phyloP scores from a whole-genome alignment of 2,888 invertebrate species.

The Macrosiphum euphorbiae region DNA sequence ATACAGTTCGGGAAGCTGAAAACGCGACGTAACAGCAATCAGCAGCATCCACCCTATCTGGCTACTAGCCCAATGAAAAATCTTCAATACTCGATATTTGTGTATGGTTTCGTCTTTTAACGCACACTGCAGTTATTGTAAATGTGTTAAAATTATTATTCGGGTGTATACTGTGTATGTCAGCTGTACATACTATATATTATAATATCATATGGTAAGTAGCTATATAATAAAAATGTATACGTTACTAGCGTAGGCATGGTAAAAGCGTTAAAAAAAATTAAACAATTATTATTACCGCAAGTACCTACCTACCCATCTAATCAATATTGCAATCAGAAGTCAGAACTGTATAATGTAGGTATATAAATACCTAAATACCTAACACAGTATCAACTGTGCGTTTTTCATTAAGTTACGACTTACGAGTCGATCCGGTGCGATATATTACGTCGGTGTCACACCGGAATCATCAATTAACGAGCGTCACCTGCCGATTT shows the following conservation, averaged over 20 bases:
- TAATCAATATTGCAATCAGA: not conserved
- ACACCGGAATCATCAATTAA: not conserved
- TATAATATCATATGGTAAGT: not conserved
- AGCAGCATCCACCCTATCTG: slow-evolving; percentile 1
- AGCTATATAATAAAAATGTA: not conserved
- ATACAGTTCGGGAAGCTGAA: slow-evolving; percentile 18
- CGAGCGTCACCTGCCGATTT: slow-evolving; percentile 20
- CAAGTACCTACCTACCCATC: not conserved
- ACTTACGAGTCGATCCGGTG: not conserved
- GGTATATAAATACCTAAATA: not conserved
- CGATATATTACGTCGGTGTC: not conserved
- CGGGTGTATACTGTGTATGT: not conserved
- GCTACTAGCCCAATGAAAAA: slow-evolving; percentile 40
- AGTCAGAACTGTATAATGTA: not conserved
- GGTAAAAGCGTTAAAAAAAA: not conserved
- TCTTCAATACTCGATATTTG: not conserved
- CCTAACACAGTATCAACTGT: not conserved
- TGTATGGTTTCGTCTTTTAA: not conserved
- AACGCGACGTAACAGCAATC: slow-evolving; percentile 27
- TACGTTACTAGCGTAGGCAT: not conserved
- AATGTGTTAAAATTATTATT: not conserved
- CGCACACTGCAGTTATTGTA: not conserved
- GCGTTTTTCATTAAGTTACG: not conserved
- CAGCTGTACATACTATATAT: no score
- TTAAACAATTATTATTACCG: not conserved